Base-by-base conservation (phyloP, 2,888 invertebrate genomes). In the Elegia similella region DNA sequence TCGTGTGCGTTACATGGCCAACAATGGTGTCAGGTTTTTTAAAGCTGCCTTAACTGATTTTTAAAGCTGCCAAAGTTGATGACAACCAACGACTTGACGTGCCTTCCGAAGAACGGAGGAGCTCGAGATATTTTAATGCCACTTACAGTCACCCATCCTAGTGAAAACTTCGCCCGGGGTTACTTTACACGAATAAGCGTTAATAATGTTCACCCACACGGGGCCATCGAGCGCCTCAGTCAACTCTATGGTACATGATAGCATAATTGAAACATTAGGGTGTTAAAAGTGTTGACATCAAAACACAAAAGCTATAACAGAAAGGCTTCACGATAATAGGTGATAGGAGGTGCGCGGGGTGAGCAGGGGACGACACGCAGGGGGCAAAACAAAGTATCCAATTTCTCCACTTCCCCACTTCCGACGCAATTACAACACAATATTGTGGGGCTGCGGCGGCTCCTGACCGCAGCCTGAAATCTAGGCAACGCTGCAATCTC, bases 371-470 rank as follows among this genome's bases (percentile, higher is more conserved):
- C 42, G n/a, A 16, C 12, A 8, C 69, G 70, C 75, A 75, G 68
- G 76, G 74, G 71, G 67, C 73, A 82, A 84, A 77, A 85, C 84
- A 82, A 85, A 85, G 85, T 86, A 86, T 86, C 86, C 76, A 86
- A 84, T 88, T 86, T 84, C 87, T 80, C 80, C 78, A 83, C 80
- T 81, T 82, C 86, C 87, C 86, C 86, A 86, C 83, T 86, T 88
- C 86, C 86, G 86, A 86, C 75, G 85, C 82, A 85, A 88, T 88
- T 86, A 88, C 86, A 79, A 80, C 81, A 84, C 78, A 82, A 76
- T 78, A 78, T 77, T 73, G 80, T 76, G 77, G 80, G 78, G 78
- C 74, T 80, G 80, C 67, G 82, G 79, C 70, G 66, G 70, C 72
- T 73, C 63, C 76, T 78, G 84, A 86, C 88, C 88, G 79, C 87